Conservation (phyloP, 2,113 vertebrate species). For the Psephotus haematonotus region DNA sequence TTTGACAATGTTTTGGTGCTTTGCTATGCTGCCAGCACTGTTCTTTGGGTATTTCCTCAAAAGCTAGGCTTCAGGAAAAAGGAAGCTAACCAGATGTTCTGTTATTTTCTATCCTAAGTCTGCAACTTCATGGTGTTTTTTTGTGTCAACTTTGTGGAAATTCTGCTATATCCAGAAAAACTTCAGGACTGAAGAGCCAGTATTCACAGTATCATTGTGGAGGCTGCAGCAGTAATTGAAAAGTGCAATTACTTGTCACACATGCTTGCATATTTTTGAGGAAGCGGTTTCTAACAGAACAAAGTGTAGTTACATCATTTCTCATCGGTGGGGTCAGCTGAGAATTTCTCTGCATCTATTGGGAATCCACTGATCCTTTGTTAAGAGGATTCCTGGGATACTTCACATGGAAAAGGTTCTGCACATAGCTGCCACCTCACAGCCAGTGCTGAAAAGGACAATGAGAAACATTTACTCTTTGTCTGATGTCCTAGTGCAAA, state of each 20-base stretch:
- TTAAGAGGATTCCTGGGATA: slow-evolving; percentile 47
- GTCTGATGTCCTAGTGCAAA: not conserved
- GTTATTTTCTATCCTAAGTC: not conserved
- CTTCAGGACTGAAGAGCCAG: not conserved
- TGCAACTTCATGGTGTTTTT: not conserved
- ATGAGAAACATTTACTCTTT: not conserved
- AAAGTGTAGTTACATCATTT: not conserved
- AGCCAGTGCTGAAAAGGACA: not conserved
- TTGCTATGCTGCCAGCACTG: not conserved
- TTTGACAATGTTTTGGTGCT: not conserved
- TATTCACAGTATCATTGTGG: not conserved
- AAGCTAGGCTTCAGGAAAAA: not conserved
- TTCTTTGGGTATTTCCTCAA: not conserved
- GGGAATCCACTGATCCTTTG: not conserved
- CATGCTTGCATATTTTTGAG: not conserved
- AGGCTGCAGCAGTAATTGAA: not conserved
- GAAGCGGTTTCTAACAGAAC: not conserved
- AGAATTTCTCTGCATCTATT: not conserved
- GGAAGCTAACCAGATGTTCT: not conserved
- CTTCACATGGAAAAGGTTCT: not conserved
- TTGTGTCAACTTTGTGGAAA: not conserved
- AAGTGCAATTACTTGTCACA: not conserved
- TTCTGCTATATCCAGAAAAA: not conserved
- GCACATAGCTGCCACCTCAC: not conserved
- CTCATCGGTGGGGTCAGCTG: not conserved